These are phyloP conservation scores for Penaeus monodon DNA, from an alignment of 2,888 invertebrate genomes.

Conservation along the genomic window DNA sequence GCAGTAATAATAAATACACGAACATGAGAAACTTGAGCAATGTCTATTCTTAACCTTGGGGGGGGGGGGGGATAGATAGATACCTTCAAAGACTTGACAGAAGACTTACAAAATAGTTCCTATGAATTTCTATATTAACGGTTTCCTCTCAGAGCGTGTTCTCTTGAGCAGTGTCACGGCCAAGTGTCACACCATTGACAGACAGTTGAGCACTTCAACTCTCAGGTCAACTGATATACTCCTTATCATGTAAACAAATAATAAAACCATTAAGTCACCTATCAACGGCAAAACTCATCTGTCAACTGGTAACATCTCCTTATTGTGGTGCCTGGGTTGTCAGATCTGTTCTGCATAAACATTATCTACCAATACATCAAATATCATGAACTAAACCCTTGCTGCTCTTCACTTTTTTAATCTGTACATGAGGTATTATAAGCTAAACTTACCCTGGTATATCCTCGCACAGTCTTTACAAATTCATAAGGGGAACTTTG, in stretches of 20 bases:
- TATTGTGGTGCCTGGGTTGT: slow-evolving; percentile 44
- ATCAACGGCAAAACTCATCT: slow-evolving; percentile 37
- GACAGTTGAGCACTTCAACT: slow-evolving; percentile 42
- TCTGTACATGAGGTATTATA: slow-evolving; percentile 41
- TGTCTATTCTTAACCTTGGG: slow-evolving; percentile 23
- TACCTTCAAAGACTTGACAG: slow-evolving; percentile 20
- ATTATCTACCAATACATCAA: slow-evolving; percentile 14
- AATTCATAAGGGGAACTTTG: slow-evolving; percentile 13
- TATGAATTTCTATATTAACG: slow-evolving; percentile 1
- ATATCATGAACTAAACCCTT: slow-evolving; percentile 14
- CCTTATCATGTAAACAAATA: slow-evolving; percentile 23
- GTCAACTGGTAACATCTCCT: slow-evolving; percentile 42
- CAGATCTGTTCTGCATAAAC: slow-evolving; percentile 33
- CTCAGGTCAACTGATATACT: slow-evolving; percentile 28
- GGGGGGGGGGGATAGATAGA: slow-evolving; percentile 3
- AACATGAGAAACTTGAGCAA: slow-evolving; percentile 41
- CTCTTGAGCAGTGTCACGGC: slow-evolving; percentile 37
- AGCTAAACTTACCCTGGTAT: slow-evolving; percentile 44
- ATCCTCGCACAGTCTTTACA: slow-evolving; percentile 26
- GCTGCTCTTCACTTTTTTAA: slow-evolving; percentile 17
- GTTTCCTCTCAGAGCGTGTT: not conserved
- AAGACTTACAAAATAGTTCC: not conserved
- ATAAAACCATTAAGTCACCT: slow-evolving; percentile 17
- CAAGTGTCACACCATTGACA: slow-evolving; percentile 40
- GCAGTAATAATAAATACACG: slow-evolving; percentile 28